These are phyloP conservation scores for Hydrolagus affinis DNA, from an alignment of 2,113 vertebrate species.

Conservation along the genomic window DNA sequence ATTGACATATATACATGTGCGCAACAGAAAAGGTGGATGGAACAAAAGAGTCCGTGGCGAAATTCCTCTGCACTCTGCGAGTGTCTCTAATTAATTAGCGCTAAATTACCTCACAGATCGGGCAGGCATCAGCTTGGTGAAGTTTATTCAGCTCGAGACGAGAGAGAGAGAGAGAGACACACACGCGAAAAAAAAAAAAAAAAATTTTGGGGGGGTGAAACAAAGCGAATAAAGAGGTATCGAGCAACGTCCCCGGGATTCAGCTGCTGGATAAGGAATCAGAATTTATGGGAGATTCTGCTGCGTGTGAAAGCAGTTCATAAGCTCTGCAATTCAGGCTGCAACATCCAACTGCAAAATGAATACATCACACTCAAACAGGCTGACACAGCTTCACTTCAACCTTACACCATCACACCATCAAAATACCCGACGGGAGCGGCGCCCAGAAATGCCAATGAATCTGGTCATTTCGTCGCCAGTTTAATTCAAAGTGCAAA, in stretches of 20 bases:
- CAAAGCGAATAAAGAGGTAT: conserved; percentile 31
- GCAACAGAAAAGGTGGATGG: conserved; percentile 33
- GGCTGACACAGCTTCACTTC: conserved; percentile 20
- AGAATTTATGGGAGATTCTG: conserved; percentile 18
- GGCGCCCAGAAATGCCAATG: conserved; percentile 22
- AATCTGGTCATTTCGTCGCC: conserved; percentile 2
- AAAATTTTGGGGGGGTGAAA: neutral
- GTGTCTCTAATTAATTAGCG: conserved; percentile 42
- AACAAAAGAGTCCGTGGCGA: conserved; percentile 34
- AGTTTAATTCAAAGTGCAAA: neutral
- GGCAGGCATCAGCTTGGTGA: conserved; percentile 34
- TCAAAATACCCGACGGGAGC: conserved; percentile 24
- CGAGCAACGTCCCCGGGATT: conserved; percentile 33
- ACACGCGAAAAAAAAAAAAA: neutral
- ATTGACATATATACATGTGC: neutral
- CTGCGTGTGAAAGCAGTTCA: conserved; percentile 31
- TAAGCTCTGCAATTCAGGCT: conserved; percentile 30
- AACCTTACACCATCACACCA: conserved; percentile 30
- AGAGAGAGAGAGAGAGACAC: neutral
- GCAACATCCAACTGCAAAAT: conserved; percentile 32
- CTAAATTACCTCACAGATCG: conserved; percentile 50
- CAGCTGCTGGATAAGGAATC: conserved; percentile 35
- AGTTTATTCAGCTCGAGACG: neutral
- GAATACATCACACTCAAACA: conserved; percentile 33
- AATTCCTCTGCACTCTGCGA: conserved; percentile 37